These are phyloP conservation scores for Loriculus beryllinus DNA, from an alignment of 2,797 vertebrate species.

Conservation along the genomic window DNA sequence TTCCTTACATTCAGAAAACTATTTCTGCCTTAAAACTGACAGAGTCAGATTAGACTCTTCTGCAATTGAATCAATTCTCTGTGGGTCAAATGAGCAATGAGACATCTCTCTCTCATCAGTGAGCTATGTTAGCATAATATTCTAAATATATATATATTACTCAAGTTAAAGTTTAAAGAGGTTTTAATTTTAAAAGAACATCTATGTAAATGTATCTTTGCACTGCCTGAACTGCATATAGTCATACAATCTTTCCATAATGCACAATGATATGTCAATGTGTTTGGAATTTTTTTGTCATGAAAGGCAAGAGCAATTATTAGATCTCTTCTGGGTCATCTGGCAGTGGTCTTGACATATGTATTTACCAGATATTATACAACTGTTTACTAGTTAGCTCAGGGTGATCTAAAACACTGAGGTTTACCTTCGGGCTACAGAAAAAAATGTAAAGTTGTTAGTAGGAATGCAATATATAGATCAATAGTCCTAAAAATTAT, in stretches of 20 bases:
- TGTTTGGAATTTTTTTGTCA: not conserved
- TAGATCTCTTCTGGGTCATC: not conserved
- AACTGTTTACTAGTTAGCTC: not conserved
- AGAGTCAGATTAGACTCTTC: not conserved
- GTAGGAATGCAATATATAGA: not conserved
- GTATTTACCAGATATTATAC: not conserved
- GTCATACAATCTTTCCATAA: not conserved
- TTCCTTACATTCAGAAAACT: not conserved
- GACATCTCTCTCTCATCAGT: not conserved
- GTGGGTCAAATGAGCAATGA: not conserved
- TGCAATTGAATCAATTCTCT: not conserved
- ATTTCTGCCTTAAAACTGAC: slow-evolving; percentile 10
- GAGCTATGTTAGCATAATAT: not conserved
- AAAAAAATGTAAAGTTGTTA: not conserved
- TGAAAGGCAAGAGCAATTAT: not conserved
- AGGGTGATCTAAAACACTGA: not conserved
- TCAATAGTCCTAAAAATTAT: not conserved
- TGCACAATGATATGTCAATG: not conserved
- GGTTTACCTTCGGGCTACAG: not conserved
- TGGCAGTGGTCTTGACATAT: not conserved
- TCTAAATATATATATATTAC: not conserved
- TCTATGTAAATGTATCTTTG: not conserved
- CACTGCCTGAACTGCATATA: not conserved
- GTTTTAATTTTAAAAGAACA: not conserved
- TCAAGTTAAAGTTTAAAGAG: not conserved